phyloP scores from a whole-genome alignment of 2,113 vertebrate genomes.

The Seriola quinqueradiata region DNA sequence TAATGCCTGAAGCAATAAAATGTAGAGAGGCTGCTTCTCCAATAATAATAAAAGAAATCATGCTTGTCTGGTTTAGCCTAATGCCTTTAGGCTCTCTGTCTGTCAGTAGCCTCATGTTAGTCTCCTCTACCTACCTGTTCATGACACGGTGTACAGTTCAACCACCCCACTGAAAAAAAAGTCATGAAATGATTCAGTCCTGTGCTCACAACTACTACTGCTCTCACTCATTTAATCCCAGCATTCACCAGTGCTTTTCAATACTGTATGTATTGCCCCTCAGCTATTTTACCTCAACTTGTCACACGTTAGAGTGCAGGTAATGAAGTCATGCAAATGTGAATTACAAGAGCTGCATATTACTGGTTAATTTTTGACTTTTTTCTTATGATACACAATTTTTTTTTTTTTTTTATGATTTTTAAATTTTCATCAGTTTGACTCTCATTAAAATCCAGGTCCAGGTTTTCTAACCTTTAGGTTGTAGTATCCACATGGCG shows the following conservation, averaged over 20 bases:
- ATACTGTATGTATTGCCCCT: conserved; percentile 11
- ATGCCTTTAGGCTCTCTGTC: conserved; percentile 6
- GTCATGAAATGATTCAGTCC: conserved; percentile 29
- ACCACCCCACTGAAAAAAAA: not conserved
- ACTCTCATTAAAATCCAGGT: not conserved
- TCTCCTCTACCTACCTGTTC: not conserved
- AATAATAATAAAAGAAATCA: conserved; percentile 6
- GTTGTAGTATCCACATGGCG: not conserved
- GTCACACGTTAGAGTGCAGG: conserved; percentile 6
- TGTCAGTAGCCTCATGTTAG: conserved; percentile 13
- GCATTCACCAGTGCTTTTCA: conserved; percentile 29
- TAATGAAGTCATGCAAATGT: conserved; percentile 32
- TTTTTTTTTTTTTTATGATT: not conserved
- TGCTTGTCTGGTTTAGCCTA: conserved; percentile 8
- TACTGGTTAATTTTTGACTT: not conserved
- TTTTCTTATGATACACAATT: not conserved
- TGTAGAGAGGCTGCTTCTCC: not conserved
- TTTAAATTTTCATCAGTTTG: not conserved
- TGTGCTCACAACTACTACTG: conserved; percentile 4
- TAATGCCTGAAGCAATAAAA: not conserved
- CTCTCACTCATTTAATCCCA: conserved; percentile 34
- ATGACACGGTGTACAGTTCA: not conserved
- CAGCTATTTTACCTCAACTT: conserved; percentile 42
- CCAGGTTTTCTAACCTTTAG: not conserved
- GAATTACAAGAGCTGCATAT: conserved; percentile 14